Conservation (phyloP, 2,888 invertebrate genomes). For the Uloborus plumipes region DNA sequence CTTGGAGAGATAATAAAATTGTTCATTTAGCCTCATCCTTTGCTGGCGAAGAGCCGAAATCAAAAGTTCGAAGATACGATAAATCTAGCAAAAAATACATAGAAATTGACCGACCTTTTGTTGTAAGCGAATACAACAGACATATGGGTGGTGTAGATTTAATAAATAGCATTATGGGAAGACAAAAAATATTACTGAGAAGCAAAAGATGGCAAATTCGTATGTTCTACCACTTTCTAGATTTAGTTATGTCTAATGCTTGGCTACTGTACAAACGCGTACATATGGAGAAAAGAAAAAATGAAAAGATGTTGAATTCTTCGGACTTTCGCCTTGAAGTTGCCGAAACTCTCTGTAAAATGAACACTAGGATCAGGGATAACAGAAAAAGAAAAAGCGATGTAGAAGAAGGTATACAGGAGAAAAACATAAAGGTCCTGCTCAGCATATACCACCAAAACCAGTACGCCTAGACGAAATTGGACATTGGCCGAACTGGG, state of each 20-base stretch:
- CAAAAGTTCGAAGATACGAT: not conserved
- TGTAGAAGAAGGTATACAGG: not conserved
- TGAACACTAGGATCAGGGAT: not conserved
- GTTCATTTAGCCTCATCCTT: not conserved
- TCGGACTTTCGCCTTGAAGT: not conserved
- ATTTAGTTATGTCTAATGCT: conserved; percentile 51
- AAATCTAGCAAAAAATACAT: not conserved
- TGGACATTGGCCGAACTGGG: not conserved
- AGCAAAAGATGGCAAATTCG: conserved; percentile 62
- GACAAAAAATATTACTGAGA: conserved; percentile 3
- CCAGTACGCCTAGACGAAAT: not conserved
- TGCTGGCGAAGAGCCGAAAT: not conserved
- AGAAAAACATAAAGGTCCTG: not conserved
- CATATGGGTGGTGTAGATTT: conserved; percentile 10
- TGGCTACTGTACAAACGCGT: conserved; percentile 54
- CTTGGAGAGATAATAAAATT: conserved; percentile 8
- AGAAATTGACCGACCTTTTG: not conserved
- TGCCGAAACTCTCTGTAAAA: not conserved
- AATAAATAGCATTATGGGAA: not conserved
- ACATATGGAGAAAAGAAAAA: not conserved
- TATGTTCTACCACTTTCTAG: conserved; percentile 56
- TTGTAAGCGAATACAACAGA: not conserved
- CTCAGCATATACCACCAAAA: conserved; percentile 7
- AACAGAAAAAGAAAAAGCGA: not conserved
- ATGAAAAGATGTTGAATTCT: not conserved